Evolutionary conservation across 2,113 vertebrate species (phyloP).

Genomic region (Hyaena hyaena): DNA sequence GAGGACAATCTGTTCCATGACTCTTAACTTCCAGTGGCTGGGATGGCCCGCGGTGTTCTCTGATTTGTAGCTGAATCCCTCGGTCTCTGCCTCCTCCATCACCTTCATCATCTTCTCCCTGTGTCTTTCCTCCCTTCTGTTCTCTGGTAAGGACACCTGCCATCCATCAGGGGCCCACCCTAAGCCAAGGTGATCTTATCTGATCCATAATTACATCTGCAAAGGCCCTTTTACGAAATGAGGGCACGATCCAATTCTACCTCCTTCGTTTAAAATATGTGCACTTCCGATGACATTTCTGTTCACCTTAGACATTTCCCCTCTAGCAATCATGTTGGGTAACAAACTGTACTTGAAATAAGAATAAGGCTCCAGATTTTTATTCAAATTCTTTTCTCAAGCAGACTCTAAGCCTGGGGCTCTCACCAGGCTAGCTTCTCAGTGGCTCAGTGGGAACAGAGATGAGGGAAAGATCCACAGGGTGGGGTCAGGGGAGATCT

Average conservation of each 20-base stretch:
- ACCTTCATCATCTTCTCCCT: too few species aligned
- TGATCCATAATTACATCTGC: not conserved
- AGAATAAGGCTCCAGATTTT: constrained; percentile 1
- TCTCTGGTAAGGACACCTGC: not conserved
- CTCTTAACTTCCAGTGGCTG: not conserved
- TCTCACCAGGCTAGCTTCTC: not conserved
- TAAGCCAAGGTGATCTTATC: not conserved
- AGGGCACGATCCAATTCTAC: not conserved
- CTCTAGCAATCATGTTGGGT: constrained; percentile 20
- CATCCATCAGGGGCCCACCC: not conserved
- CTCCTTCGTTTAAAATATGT: not conserved
- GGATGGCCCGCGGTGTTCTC: not conserved
- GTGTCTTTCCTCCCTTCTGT: not conserved
- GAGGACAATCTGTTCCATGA: not conserved
- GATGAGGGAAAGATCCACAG: not conserved
- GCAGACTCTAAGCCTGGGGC: constrained; percentile 25
- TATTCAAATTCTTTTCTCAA: not conserved
- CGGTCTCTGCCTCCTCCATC: not conserved
- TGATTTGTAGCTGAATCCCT: not conserved
- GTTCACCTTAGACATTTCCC: not conserved
- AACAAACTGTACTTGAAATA: constrained; percentile 40
- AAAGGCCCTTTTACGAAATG: not conserved
- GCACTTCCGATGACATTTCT: not conserved
- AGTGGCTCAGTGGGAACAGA: not conserved
- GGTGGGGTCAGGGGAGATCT: not conserved